Percentiles rank a stretch among this genome's conserved stretches.
phyloP scores from a whole-genome alignment of 2,797 vertebrate species.

The Acanthopagrus latus region DNA sequence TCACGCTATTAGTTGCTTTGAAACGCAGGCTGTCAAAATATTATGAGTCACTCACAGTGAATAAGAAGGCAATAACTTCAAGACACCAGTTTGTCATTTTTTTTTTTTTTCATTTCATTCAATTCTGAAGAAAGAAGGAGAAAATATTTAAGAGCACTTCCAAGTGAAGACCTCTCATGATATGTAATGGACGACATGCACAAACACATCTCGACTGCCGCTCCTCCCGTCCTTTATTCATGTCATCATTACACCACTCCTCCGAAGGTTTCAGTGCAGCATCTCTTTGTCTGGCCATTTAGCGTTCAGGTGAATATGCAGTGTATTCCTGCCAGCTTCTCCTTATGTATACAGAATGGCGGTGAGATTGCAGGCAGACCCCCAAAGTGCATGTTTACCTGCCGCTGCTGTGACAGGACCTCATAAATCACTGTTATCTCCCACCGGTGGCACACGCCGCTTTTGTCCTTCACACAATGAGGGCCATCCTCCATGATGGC shows the following conservation, averaged over 20 bases:
- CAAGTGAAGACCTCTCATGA: slow-evolving; percentile 1
- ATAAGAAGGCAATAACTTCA: background rate
- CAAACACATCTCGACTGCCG: slow-evolving; percentile 12
- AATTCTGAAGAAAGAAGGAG: background rate
- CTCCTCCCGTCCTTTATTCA: slow-evolving; percentile 10
- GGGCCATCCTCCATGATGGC: slow-evolving; percentile 72
- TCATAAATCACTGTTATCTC: slow-evolving; percentile 85
- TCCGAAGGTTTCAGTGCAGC: slow-evolving; percentile 24
- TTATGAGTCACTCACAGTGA: background rate
- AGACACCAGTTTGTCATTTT: background rate
- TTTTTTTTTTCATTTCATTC: background rate
- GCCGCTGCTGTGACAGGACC: slow-evolving; percentile 70
- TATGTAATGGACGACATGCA: background rate
- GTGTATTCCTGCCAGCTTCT: slow-evolving; percentile 43
- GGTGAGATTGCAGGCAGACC: slow-evolving; percentile 51
- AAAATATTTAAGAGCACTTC: slow-evolving; percentile 10
- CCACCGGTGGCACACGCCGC: slow-evolving; percentile 74
- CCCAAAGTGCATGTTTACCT: slow-evolving; percentile 78
- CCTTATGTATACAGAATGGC: slow-evolving; percentile 48
- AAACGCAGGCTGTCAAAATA: background rate
- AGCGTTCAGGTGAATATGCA: slow-evolving; percentile 36
- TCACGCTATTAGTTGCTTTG: background rate
- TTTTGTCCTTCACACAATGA: slow-evolving; percentile 84
- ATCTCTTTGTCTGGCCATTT: background rate
- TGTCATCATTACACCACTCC: slow-evolving; percentile 20